Percentiles rank a stretch among this genome's conserved stretches.
Evolutionary conservation across 2,888 invertebrate species (phyloP).

Genomic region (Maniola hyperantus): DNA sequence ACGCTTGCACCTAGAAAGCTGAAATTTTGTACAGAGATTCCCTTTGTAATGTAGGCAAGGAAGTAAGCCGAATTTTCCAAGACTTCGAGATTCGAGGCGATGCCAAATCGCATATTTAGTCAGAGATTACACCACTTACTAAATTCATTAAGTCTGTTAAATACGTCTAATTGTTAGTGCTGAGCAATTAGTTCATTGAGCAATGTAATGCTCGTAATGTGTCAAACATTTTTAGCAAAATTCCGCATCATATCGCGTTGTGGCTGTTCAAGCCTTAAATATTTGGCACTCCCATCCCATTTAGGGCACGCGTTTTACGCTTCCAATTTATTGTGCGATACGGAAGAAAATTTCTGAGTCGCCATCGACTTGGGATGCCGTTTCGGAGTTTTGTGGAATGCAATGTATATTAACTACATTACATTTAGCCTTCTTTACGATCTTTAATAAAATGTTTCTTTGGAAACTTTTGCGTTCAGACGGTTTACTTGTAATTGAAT

Average conservation of each 20-base stretch:
- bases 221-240: background rate
- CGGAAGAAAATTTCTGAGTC: conserved; percentile 18
- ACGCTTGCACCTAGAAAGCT: too few relatives aligned
- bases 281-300: conserved; percentile 41
- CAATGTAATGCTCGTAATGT: too few relatives aligned
- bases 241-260: background rate
- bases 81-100: too few relatives aligned
- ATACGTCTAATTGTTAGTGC: too few relatives aligned
- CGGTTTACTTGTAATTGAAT: conserved; percentile 1
- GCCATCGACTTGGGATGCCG: conserved; percentile 2
- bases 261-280: conserved; percentile 16
- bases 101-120: too few relatives aligned
- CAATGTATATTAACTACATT: conserved; percentile 7
- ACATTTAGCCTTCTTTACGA: conserved; percentile 15
- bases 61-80: too few relatives aligned
- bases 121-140: too few relatives aligned
- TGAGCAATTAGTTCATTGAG: too few relatives aligned
- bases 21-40: too few relatives aligned
- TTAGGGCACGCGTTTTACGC: conserved; percentile 26
- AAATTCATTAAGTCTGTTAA: too few relatives aligned
- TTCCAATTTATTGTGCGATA: conserved; percentile 35
- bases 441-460: conserved; percentile 11
- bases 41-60: too few relatives aligned
- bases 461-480: background rate
- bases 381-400: conserved; percentile 16